Evolutionary conservation across 2,888 invertebrate species (phyloP), one percentile per base, ranked within the genome.

Genomic region (Cryptus armator): DNA sequence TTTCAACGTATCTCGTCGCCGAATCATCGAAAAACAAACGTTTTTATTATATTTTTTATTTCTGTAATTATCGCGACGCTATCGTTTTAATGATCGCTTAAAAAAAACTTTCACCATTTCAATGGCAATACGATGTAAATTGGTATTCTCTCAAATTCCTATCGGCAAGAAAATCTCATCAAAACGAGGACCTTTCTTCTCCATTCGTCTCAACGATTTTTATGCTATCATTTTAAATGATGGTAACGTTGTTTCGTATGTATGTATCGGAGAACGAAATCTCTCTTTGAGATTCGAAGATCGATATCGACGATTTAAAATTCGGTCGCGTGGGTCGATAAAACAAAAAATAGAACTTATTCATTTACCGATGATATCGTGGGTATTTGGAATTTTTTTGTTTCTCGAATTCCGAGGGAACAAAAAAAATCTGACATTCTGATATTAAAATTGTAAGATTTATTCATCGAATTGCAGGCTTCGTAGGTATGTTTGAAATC

Each of bases 81-180:
- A 37, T 53, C 53, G 51, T 12, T 29, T 24, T 24, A 12, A 24
- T 16, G 0, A 53, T 19, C 16, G 16, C 10, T 16, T 16, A 19
- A 16, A 9, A 53, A 16, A 19, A 70, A 2, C 70, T 32, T 46
- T 70, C 51, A 51, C 44, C 48, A 70, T 14, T 70, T 48, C 46
- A 56, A 19, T 0, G n/a, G 46, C 68, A 14, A 44, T 12, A 24
- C 37, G 53, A 59, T 16, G 43, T 37, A 56, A 24, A 16, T 56
- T 44, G 14, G 16, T 10, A 48, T 51, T 51, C 37, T 37, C n/a
- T 12, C 29, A 1, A 19, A 76, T 37, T 44, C 68, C n/a, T 77
- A 77, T 68, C 59, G 32, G 32, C 14, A 16, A 32, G 68, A 77
- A 5, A 9, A 37, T 70, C 37, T 78, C 77, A 43, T 4, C 29